These are phyloP conservation scores for Trichechus manatus DNA, from an alignment of 2,113 vertebrate species.

Conservation along the genomic window DNA sequence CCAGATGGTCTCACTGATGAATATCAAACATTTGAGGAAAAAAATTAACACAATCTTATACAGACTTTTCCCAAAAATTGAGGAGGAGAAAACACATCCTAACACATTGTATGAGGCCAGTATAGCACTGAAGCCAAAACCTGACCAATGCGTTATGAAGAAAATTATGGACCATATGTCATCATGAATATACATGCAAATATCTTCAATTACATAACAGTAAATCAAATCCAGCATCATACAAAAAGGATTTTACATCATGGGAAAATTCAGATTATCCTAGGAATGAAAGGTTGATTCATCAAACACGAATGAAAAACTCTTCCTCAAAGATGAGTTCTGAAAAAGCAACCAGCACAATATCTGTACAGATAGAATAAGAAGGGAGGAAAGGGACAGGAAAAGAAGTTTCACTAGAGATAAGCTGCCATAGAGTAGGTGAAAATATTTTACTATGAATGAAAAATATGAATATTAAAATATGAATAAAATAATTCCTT, in stretches of 20 bases:
- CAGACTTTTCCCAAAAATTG: not conserved
- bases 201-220: not conserved
- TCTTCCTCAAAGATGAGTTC: not conserved
- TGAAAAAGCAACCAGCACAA: not conserved
- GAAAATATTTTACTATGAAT: not conserved
- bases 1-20: not conserved
- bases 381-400: not conserved
- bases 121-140: too few species aligned
- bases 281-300: not conserved
- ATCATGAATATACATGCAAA: not conserved
- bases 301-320: not conserved
- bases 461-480: not conserved
- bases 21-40: not conserved
- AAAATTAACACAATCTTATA: not conserved
- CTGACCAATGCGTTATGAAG: too few species aligned
- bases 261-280: not conserved
- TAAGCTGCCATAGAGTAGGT: not conserved
- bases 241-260: not conserved
- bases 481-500: conserved; percentile 8
- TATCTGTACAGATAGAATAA: not conserved
- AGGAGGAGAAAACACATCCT: too few species aligned
- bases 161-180: too few species aligned
- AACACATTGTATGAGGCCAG: too few species aligned
- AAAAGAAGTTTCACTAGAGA: not conserved
- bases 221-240: not conserved